phyloP scores from a whole-genome alignment of 2,797 vertebrate genomes.

The Streptopelia turtur region DNA sequence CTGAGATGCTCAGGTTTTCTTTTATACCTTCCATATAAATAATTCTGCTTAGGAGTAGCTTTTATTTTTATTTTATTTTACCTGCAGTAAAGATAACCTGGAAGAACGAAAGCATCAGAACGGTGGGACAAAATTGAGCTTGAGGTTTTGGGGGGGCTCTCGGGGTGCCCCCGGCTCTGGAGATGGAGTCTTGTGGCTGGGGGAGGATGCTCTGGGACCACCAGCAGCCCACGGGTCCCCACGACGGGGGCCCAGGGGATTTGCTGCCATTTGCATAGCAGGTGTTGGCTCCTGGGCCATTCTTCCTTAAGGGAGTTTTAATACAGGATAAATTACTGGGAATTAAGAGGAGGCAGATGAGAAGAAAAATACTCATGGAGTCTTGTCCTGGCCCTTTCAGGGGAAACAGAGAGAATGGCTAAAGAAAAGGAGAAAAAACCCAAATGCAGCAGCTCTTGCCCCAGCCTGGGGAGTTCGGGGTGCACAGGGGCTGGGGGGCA shows the following conservation, averaged over 20 bases:
- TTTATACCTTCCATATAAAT: not conserved
- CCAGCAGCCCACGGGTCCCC: not conserved
- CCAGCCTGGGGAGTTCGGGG: not conserved
- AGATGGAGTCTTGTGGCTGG: not conserved
- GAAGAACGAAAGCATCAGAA: not conserved
- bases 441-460: not conserved
- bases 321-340: conserved; percentile 86
- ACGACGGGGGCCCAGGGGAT: conserved; percentile 61
- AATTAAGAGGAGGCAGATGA: conserved; percentile 79
- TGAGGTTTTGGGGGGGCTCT: not conserved
- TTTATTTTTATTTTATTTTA: not conserved
- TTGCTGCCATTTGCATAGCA: conserved; percentile 88
- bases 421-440: not conserved
- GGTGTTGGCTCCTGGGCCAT: conserved; percentile 82
- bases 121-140: not conserved
- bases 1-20: not conserved
- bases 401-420: not conserved
- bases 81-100: not conserved
- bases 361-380: conserved; percentile 60
- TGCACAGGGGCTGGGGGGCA: not conserved
- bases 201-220: conserved; percentile 1
- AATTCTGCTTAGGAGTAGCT: not conserved
- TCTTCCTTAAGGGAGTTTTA: conserved; percentile 87
- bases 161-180: not conserved
- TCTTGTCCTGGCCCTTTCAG: conserved; percentile 16